Conservation (phyloP, 2,888 invertebrate genomes). For the Brachylomia viminalis region DNA sequence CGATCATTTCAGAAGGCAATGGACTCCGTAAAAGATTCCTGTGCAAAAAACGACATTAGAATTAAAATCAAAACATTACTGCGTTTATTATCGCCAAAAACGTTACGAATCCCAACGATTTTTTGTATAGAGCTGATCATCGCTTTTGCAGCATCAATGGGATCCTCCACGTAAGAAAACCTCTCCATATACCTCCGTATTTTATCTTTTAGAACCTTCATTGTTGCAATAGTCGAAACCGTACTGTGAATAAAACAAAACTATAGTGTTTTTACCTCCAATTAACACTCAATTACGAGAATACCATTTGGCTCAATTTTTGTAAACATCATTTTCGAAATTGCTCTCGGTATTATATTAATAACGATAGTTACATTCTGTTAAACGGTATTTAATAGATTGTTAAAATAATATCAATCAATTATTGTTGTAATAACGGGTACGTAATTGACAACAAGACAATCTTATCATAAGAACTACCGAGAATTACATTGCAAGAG, state of each 20-base stretch:
- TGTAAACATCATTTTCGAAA: conserved; percentile 27
- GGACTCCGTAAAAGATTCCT: not conserved
- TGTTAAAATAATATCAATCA: conserved; percentile 15
- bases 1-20: not conserved
- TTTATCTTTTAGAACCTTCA: conserved; percentile 50
- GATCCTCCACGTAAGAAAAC: conserved; percentile 67
- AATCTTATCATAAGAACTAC: not conserved
- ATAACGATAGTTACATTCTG: conserved; percentile 7
- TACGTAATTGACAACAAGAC: not conserved
- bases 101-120: conserved; percentile 76
- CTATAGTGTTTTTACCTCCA: not conserved
- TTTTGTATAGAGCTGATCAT: conserved; percentile 75
- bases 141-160: conserved; percentile 71
- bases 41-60: not conserved
- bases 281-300: conserved; percentile 43
- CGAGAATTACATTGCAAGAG: not conserved
- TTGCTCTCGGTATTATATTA: conserved; percentile 25
- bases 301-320: conserved; percentile 25
- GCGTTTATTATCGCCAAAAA: conserved; percentile 74
- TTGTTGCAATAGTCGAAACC: conserved; percentile 17
- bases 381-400: conserved; percentile 3
- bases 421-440: not conserved
- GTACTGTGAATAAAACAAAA: conserved; percentile 23
- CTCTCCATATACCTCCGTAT: conserved; percentile 43
- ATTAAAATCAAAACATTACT: conserved; percentile 64